Conservation (phyloP, 2,797 vertebrate species). For the Acestrorhynchus altus region DNA sequence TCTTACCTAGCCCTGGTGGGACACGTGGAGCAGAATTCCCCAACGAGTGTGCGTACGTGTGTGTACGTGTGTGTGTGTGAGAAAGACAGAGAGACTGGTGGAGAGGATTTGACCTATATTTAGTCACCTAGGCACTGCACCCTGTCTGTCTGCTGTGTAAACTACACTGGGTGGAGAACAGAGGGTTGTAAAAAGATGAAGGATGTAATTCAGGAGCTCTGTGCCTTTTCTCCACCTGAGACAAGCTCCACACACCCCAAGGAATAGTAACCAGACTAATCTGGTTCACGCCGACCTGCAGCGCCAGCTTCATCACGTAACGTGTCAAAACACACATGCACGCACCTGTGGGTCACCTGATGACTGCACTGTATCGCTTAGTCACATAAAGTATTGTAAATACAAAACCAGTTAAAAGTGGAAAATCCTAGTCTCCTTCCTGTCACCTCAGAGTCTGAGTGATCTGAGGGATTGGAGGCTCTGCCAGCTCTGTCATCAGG, state of each 20-base stretch:
- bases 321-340: neutral
- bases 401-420: neutral
- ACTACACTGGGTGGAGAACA: neutral
- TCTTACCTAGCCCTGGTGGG: neutral
- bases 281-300: conserved; percentile 25
- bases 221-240: neutral
- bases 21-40: neutral
- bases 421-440: neutral
- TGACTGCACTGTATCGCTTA: neutral
- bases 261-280: conserved; percentile 26
- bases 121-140: conserved; percentile 35
- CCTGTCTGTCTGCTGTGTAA: conserved; percentile 30
- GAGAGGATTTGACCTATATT: conserved; percentile 21
- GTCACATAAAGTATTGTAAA: neutral
- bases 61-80: neutral
- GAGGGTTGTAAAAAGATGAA: conserved; percentile 41
- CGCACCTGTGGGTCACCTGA: conserved; percentile 1
- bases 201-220: conserved; percentile 52
- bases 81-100: neutral
- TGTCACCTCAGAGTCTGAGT: neutral
- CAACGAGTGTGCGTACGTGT: conserved; percentile 30
- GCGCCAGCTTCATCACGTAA: neutral
- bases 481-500: neutral
- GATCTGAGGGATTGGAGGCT: no score
- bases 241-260: conserved; percentile 1